These are phyloP conservation scores for Aphrocallistes beatrix DNA, from an alignment of 37 sponge, comb jelly and placozoan species.

Conservation along the genomic window DNA sequence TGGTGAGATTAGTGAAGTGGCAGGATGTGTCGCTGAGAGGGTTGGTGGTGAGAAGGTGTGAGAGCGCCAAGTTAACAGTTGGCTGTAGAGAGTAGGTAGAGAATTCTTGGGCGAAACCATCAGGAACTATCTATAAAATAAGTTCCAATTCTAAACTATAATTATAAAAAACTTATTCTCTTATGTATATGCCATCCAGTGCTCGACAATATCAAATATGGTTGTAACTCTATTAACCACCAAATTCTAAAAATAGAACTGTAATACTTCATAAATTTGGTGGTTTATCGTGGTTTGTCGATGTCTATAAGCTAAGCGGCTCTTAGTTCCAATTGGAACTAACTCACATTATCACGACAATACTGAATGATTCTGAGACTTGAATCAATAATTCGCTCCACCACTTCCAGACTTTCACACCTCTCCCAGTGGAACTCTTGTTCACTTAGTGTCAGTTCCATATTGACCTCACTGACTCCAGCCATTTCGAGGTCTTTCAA, in stretches of 20 bases:
- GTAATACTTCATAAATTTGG: no score
- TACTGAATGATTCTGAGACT: not conserved
- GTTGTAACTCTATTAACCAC: no score
- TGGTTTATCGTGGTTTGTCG: no score
- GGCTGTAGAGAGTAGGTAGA: not conserved
- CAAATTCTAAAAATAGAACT: no score
- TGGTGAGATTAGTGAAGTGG: not conserved
- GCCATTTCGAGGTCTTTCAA: not conserved
- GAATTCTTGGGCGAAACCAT: not conserved
- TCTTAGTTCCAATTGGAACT: slow-evolving; percentile 3
- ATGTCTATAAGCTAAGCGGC: no score
- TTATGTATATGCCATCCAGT: no score
- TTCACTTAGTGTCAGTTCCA: not conserved
- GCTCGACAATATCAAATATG: no score
- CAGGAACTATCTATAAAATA: not conserved
- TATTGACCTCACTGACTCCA: not conserved
- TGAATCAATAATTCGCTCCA: not conserved
- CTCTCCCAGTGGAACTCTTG: not conserved
- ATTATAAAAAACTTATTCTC: no score
- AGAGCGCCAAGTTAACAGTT: not conserved
- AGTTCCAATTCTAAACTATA: not conserved
- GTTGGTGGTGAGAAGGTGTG: not conserved
- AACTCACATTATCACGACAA: slow-evolving; percentile 5
- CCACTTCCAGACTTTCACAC: not conserved
- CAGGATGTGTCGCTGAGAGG: not conserved